phyloP scores from a whole-genome alignment of 1,140 invertebrate genomes.

The Lasaia peninsularis region DNA sequence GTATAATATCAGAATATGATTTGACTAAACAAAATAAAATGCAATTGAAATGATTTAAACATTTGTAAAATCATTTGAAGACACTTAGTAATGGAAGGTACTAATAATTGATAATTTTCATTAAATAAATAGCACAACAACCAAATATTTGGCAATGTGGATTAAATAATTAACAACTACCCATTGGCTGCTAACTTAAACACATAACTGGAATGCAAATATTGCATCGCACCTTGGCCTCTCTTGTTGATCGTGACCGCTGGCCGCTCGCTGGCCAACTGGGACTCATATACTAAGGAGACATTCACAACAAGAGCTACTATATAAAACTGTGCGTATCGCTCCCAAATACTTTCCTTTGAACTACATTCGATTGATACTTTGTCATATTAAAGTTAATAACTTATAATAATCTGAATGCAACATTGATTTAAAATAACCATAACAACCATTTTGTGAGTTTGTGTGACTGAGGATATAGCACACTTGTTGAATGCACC shows the following conservation, averaged over 20 bases:
- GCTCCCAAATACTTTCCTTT: slow-evolving; percentile 65
- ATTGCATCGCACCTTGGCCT: slow-evolving; percentile 74
- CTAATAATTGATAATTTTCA: slow-evolving; percentile 50
- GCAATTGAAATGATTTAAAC: slow-evolving; percentile 74
- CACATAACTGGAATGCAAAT: slow-evolving; percentile 74
- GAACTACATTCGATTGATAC: slow-evolving; percentile 71
- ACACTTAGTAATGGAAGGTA: slow-evolving; percentile 69
- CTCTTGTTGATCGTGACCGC: slow-evolving; percentile 19
- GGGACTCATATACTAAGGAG: slow-evolving; percentile 46
- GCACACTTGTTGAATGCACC: slow-evolving; percentile 47
- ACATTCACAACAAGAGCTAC: slow-evolving; percentile 57
- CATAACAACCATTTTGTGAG: slow-evolving; percentile 71
- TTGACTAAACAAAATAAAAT: slow-evolving; percentile 75
- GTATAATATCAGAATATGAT: slow-evolving; percentile 71
- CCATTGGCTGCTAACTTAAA: slow-evolving; percentile 65
- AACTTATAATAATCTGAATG: slow-evolving; percentile 73
- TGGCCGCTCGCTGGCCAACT: slow-evolving; percentile 15
- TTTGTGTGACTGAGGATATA: slow-evolving; percentile 64
- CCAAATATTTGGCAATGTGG: slow-evolving; percentile 75
- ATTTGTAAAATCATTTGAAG: slow-evolving; percentile 63
- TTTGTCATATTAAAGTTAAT: slow-evolving; percentile 56
- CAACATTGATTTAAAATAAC: slow-evolving; percentile 69
- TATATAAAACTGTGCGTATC: slow-evolving; percentile 69
- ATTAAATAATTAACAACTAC: slow-evolving; percentile 71
- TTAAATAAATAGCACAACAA: slow-evolving; percentile 75